A percentile compares a stretch with the other conserved stretches of the same genome.
Evolutionary conservation across 2,113 vertebrate species (phyloP).

Genomic region (Megaptera novaeangliae): DNA sequence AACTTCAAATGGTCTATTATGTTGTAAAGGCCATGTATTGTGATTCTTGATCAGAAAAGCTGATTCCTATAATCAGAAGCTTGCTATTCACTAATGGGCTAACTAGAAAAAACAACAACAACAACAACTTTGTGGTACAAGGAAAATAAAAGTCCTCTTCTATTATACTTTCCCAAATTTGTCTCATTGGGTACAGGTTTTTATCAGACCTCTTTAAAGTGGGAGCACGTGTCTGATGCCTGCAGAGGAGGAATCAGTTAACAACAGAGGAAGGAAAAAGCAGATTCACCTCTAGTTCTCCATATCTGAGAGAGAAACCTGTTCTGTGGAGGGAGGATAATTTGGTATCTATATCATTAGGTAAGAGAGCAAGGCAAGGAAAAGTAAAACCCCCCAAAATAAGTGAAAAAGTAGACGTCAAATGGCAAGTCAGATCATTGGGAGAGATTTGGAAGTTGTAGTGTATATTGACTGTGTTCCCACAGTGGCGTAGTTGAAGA

Average conservation of each 20-base stretch:
- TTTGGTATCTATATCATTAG: background rate
- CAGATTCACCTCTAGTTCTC: background rate
- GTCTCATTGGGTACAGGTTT: background rate
- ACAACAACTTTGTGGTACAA: background rate
- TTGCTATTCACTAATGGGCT: background rate
- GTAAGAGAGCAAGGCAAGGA: background rate
- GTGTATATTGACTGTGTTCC: background rate
- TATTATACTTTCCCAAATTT: background rate
- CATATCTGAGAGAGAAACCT: background rate
- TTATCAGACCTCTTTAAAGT: background rate
- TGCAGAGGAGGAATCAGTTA: background rate
- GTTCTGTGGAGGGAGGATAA: background rate
- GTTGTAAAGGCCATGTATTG: background rate
- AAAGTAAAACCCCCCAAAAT: background rate
- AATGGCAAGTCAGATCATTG: background rate
- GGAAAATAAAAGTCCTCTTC: background rate
- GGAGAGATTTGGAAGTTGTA: background rate
- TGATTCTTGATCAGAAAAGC: constrained; percentile 5
- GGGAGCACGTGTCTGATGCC: background rate
- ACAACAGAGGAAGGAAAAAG: background rate
- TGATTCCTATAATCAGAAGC: background rate
- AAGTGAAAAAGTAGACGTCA: background rate
- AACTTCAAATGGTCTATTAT: background rate
- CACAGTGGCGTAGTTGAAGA: background rate
- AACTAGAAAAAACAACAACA: background rate